Percentiles rank a stretch among this genome's conserved stretches.
These are phyloP conservation scores for Ruditapes philippinarum DNA, from an alignment of 1,140 invertebrate genomes.

Conservation along the genomic window DNA sequence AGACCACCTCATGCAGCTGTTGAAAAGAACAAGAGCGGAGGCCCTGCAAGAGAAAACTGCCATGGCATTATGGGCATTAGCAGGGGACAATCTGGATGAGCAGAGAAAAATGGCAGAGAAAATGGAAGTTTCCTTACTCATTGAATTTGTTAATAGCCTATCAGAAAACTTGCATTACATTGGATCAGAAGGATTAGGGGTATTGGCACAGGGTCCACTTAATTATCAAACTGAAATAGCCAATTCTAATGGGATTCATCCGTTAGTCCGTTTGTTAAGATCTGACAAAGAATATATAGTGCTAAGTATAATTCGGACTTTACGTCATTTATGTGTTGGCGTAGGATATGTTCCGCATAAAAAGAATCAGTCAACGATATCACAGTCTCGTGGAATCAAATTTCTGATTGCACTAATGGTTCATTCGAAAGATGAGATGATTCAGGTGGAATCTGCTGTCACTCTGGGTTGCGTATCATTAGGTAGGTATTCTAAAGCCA, in stretches of 20 bases:
- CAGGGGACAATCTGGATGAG: conserved; percentile 82
- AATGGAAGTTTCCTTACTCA: conserved; percentile 83
- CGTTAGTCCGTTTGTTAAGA: conserved; percentile 81
- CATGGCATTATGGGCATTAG: conserved; percentile 85
- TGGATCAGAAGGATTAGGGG: conserved; percentile 84
- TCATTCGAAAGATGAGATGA: conserved; percentile 81
- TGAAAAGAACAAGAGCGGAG: conserved; percentile 79
- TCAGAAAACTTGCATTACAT: conserved; percentile 84
- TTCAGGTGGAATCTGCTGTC: conserved; percentile 85
- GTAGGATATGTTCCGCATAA: conserved; percentile 84
- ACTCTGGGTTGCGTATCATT: conserved; percentile 82
- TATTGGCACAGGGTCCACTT: conserved; percentile 82
- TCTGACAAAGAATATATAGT: conserved; percentile 84
- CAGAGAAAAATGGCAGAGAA: conserved; percentile 82
- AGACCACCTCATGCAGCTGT: conserved; percentile 81
- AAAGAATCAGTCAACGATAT: conserved; percentile 83
- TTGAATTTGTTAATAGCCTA: conserved; percentile 84
- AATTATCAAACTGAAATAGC: conserved; percentile 82
- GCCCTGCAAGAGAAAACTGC: conserved; percentile 84
- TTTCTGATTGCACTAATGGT: conserved; percentile 84
- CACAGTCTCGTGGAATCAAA: conserved; percentile 81
- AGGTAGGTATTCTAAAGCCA: too few relatives aligned
- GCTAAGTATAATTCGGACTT: conserved; percentile 82
- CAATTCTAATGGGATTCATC: conserved; percentile 82
- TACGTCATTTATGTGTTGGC: conserved; percentile 84